These are phyloP conservation scores for Gnatocerus cornutus DNA, from an alignment of 2,888 invertebrate species.

Conservation along the genomic window DNA sequence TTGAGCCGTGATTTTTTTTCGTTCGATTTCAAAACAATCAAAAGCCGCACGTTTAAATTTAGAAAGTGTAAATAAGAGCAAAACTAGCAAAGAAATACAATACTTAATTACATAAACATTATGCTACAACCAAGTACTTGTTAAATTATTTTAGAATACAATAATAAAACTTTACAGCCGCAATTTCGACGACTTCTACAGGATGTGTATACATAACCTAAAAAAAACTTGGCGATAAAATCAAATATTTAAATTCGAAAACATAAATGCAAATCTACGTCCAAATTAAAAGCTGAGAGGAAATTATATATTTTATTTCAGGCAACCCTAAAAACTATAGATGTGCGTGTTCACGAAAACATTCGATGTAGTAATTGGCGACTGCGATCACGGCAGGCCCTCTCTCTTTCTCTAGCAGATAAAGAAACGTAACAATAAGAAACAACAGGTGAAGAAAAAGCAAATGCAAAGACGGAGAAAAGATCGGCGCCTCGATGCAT, in stretches of 20 bases:
- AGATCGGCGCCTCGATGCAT: slow-evolving; percentile 39
- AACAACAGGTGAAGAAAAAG: slow-evolving; percentile 13
- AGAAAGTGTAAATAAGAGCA: slow-evolving; percentile 47
- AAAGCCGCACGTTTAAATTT: slow-evolving; percentile 45
- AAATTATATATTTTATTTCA: slow-evolving; percentile 48
- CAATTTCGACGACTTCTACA: slow-evolving; percentile 47
- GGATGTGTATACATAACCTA: slow-evolving; percentile 50
- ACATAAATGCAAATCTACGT: slow-evolving; percentile 47
- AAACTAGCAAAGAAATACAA: slow-evolving; percentile 49
- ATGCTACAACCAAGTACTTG: slow-evolving; percentile 48
- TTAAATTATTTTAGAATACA: slow-evolving; percentile 53
- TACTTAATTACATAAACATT: slow-evolving; percentile 52
- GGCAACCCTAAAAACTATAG: slow-evolving; percentile 40
- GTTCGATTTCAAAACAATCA: slow-evolving; percentile 35
- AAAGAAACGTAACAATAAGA: slow-evolving; percentile 4
- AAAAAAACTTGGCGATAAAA: slow-evolving; percentile 46
- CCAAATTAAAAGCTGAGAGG: slow-evolving; percentile 43
- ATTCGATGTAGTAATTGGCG: slow-evolving; percentile 25
- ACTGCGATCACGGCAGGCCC: slow-evolving; percentile 14
- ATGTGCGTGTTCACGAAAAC: slow-evolving; percentile 45
- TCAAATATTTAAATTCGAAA: slow-evolving; percentile 52
- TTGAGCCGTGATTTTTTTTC: slow-evolving; percentile 9
- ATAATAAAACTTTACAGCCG: slow-evolving; percentile 52
- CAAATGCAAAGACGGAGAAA: slow-evolving; percentile 6
- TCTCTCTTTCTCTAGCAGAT: neutral